Base-by-base conservation (phyloP, 2,797 vertebrate species). In the Acipenser oxyrinchus region DNA sequence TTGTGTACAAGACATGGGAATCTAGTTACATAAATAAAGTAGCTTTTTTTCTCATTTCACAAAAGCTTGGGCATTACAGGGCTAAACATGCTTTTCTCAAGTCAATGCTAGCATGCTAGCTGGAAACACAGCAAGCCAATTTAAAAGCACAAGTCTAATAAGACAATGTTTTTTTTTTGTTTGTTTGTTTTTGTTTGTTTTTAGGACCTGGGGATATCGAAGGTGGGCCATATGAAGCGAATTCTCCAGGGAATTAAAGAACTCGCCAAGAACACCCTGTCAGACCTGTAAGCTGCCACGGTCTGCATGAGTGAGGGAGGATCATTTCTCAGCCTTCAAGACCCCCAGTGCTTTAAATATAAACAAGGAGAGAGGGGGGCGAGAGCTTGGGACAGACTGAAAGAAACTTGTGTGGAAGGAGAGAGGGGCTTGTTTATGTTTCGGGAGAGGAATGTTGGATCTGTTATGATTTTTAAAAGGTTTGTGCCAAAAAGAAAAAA, bases 171-270 rank as follows among this genome's bases (percentile, higher is more conserved):
- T 18, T 18, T 18, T 18, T 50, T 48, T 7, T 51, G 23, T 18
- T 18, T 18, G 15, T 18, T n/a, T 50, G 12, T 51, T 63, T 63
- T 15, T 52, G 53, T 4, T 0, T 66, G 73, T 68, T 73, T 74
- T 12, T 75, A 98, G 95, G 96, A 98, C 87, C 93, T 98, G 93
- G 96, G 96, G 94, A 99, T 99, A 88, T 93, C 88, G 95, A 99
- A 99, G 89, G 96, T 99, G 93, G 96, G 96, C 77, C 96, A 99
- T 91, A 91, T 95, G 96, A 99, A 98, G 93, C 96, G 95, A 96
- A 98, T 99, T 90, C 95, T 99, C 78, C 96, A 99, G 95, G 96
- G 95, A 95, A 97, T 95, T 96, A 99, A 98, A 79, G 96, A 98
- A 72, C 88, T 99, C 65, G 82, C 90, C 83, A 94, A 93, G 84